Base-by-base conservation (phyloP, 2,888 invertebrate genomes). In the Caenorhabditis sp. region DNA sequence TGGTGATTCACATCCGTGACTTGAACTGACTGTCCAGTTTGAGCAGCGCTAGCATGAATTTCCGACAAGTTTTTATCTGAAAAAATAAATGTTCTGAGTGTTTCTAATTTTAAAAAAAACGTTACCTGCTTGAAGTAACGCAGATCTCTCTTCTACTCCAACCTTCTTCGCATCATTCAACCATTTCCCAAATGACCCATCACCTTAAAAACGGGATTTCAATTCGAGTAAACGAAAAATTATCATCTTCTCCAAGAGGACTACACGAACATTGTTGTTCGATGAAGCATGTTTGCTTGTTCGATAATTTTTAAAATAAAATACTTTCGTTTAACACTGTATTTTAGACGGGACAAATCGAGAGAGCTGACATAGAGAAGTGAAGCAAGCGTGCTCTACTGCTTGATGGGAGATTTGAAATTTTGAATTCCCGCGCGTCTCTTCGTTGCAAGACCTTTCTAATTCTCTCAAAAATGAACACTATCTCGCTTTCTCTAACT, bases 111-210 rank as follows among this genome's bases (percentile, higher is more conserved):
- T 31, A 10, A 43, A 43, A 43, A 27, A 31, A 43, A 21, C 56
- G 50, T 67, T 7, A 76, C 79, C 58, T 52, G 70, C 65, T 7
- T 64, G 81, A 23, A 86, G 77, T 27, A 79, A 64, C 56, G 76
- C 83, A n/a, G 85, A 85, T 25, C 86, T 65, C 10, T 76, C 80
- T 20, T 84, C 82, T 1, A 76, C 72, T 20, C 72, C 77, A 25
- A 79, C 63, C 1, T 66, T 60, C 64, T 83, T 84, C 7, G 85
- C 86, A 38, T 74, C 63, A 1, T 66, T 67, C 20, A 83, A 76
- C 85, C 85, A 86, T 31, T 78, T 65, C 0, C 63, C 67, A 68
- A 86, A 86, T 14, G 81, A 63, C 8, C 86, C 86, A 57, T 71
- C 63, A 12, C 84, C 85, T 78, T 58, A 20, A 72, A 67, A 23